Percentiles rank a stretch among this genome's conserved stretches.
These are phyloP conservation scores for Zenarchopterus dispar DNA, from an alignment of 2,797 vertebrate species.

Conservation along the genomic window DNA sequence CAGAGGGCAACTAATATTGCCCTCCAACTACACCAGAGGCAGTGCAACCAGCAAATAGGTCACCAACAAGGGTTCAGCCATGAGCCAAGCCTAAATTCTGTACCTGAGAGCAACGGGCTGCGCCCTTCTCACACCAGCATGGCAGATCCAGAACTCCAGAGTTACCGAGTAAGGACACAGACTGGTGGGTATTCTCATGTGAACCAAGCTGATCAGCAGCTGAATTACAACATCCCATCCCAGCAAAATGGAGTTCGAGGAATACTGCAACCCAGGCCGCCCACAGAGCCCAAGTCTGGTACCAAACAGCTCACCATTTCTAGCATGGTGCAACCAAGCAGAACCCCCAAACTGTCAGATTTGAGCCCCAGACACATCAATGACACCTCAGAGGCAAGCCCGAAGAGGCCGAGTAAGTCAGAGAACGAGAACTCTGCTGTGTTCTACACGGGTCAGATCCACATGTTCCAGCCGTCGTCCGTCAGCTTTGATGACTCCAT, in stretches of 20 bases:
- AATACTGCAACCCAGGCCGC: slow-evolving; percentile 89
- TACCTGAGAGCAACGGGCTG: slow-evolving; percentile 74
- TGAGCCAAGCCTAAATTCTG: slow-evolving; percentile 71
- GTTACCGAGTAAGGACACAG: slow-evolving; percentile 79
- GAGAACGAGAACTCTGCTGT: slow-evolving; percentile 73
- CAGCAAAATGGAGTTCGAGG: slow-evolving; percentile 80
- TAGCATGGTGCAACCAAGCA: slow-evolving; percentile 78
- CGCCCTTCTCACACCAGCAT: slow-evolving; percentile 77
- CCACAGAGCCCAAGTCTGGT: slow-evolving; percentile 82
- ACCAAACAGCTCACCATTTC: slow-evolving; percentile 79
- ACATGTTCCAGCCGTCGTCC: slow-evolving; percentile 87
- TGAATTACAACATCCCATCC: slow-evolving; percentile 73
- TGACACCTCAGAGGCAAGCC: slow-evolving; percentile 82
- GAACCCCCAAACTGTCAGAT: slow-evolving; percentile 79
- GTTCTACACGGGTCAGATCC: slow-evolving; percentile 92
- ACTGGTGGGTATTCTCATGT: slow-evolving; percentile 78
- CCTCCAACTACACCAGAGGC: slow-evolving; percentile 80
- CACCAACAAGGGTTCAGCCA: slow-evolving; percentile 84
- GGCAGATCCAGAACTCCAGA: slow-evolving; percentile 75
- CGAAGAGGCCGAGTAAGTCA: slow-evolving; percentile 79
- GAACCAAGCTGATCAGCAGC: slow-evolving; percentile 79
- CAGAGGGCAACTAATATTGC: slow-evolving; percentile 79
- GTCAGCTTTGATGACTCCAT: slow-evolving; percentile 75
- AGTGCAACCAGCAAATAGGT: slow-evolving; percentile 76
- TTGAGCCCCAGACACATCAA: slow-evolving; percentile 68